These are phyloP conservation scores for Ginglymostoma cirratum DNA, from an alignment of 2,113 vertebrate genomes.

Conservation along the genomic window DNA sequence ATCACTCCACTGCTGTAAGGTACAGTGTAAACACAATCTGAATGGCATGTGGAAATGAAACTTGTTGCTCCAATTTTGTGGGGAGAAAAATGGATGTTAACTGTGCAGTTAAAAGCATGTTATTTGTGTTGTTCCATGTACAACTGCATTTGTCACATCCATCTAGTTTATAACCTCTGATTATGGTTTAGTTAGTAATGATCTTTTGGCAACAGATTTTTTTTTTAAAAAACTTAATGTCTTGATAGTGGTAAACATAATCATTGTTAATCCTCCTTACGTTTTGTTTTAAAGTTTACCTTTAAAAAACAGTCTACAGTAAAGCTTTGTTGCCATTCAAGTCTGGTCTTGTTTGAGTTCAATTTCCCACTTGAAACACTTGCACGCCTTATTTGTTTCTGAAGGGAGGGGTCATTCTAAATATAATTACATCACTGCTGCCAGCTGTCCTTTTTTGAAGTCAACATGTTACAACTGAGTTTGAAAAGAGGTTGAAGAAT, in stretches of 20 bases:
- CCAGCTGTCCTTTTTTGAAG: neutral
- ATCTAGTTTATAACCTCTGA: neutral
- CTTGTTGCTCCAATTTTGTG: slow-evolving; percentile 1
- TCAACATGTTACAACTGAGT: neutral
- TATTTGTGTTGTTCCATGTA: neutral
- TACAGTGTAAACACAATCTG: neutral
- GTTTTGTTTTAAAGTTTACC: neutral
- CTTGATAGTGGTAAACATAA: neutral
- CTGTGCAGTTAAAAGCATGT: neutral
- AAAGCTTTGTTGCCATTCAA: slow-evolving; percentile 20
- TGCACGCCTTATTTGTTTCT: neutral
- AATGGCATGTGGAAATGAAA: neutral
- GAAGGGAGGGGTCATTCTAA: neutral
- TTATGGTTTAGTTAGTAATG: neutral
- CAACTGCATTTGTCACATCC: neutral
- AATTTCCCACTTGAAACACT: slow-evolving; percentile 8
- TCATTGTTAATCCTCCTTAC: neutral
- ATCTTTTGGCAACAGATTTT: neutral
- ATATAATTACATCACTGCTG: slow-evolving; percentile 1
- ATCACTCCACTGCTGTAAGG: neutral
- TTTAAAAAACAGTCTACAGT: neutral
- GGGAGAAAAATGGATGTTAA: neutral
- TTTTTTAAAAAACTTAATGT: neutral
- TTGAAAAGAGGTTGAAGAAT: neutral
- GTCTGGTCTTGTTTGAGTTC: neutral